Percentiles rank a stretch among this genome's conserved stretches.
phyloP scores from a whole-genome alignment of 2,888 invertebrate genomes.

The Drosophila helvetica region DNA sequence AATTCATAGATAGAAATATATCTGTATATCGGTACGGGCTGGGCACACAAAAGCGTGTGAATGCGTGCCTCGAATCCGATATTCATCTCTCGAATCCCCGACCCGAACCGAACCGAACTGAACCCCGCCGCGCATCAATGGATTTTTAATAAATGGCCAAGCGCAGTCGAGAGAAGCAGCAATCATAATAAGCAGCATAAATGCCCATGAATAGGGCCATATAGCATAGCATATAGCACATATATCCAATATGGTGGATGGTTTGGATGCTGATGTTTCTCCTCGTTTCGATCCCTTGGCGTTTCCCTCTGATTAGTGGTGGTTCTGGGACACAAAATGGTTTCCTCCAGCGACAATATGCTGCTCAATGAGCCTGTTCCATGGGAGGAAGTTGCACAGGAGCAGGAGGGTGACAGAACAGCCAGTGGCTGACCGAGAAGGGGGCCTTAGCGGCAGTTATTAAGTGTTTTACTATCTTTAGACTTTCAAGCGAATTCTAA shows the following conservation, averaged over 20 bases:
- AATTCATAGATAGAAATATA: constrained; percentile 28
- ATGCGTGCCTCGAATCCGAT: constrained; percentile 72
- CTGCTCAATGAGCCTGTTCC: constrained; percentile 57
- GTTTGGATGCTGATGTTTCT: constrained; percentile 8
- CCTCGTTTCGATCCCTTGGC: constrained; percentile 5
- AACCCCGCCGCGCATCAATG: constrained; percentile 57
- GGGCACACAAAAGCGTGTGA: constrained; percentile 67
- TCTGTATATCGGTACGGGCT: not conserved
- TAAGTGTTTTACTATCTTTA: no score
- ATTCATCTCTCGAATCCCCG: constrained; percentile 59
- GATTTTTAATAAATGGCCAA: constrained; percentile 70
- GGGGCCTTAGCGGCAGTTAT: not conserved
- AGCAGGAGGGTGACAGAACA: constrained; percentile 1
- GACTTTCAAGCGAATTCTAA: no score
- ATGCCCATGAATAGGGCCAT: constrained; percentile 66
- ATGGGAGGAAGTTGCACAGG: constrained; percentile 49
- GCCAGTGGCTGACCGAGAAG: not conserved
- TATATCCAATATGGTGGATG: constrained; percentile 24
- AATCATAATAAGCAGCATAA: constrained; percentile 54
- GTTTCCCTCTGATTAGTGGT: constrained; percentile 17
- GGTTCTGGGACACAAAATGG: constrained; percentile 59
- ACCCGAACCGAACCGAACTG: not conserved
- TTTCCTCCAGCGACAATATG: constrained; percentile 26
- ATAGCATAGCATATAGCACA: not conserved
- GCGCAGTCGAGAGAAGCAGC: constrained; percentile 32